Percentiles rank a stretch among this genome's conserved stretches.
Conservation (phyloP, 2,113 vertebrate genomes). For the Pseudorhombus dupliciocellatus region DNA sequence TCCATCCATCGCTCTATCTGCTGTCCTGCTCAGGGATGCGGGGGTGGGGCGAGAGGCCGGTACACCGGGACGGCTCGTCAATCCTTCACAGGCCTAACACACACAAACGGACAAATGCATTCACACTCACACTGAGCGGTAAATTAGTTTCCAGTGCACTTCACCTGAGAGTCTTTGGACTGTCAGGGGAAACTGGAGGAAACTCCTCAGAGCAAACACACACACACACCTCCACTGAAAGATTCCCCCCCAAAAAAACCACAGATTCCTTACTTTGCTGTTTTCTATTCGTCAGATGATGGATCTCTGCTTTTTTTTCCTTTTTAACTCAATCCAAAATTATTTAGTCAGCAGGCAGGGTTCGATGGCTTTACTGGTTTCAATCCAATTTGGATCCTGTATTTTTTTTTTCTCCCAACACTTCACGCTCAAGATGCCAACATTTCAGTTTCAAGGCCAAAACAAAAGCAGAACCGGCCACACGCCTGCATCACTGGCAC, state of each 20-base stretch:
- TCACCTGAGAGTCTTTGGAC: not conserved
- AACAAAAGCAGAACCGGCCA: not conserved
- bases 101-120: slow-evolving; percentile 11
- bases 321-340: not conserved
- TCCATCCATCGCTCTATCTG: slow-evolving; percentile 22
- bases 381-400: not conserved
- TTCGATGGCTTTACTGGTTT: not conserved
- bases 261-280: not conserved
- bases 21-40: slow-evolving; percentile 6
- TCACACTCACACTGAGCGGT: not conserved
- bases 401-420: too few species aligned
- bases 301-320: too few species aligned
- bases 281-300: not conserved
- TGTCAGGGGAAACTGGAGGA: not conserved
- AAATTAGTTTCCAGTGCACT: not conserved
- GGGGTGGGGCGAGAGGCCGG: not conserved
- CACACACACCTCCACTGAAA: too few species aligned
- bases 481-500: not conserved
- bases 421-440: not conserved
- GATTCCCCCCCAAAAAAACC: not conserved
- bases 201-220: not conserved
- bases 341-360: not conserved
- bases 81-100: slow-evolving; percentile 18
- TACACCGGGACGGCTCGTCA: slow-evolving; percentile 10
- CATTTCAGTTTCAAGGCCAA: slow-evolving; percentile 19